Evolutionary conservation across 2,888 invertebrate genomes (phyloP), one percentile per base, ranked within the genome.

Genomic region (Caenorhabditis panamensis): DNA sequence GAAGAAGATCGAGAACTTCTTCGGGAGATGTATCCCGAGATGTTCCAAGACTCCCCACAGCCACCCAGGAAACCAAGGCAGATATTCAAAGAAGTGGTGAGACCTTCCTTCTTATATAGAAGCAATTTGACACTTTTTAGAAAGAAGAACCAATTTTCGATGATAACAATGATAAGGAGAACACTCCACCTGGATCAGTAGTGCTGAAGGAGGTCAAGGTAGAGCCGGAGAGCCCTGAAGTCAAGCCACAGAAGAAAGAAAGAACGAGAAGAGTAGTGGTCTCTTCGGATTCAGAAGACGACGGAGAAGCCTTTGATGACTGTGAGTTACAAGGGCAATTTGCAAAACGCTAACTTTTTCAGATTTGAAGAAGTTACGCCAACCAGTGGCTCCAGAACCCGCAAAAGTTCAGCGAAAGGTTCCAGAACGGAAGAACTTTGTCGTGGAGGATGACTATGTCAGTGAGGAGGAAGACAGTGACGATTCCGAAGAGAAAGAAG

Each of bases 11-110:
- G 49, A 24, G 13, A 9, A 37, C 58, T 81, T n/a, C 58, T 83
- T 2, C 41, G 59, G 31, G 18, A 78, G 11, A 31, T 78, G 9
- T 83, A 83, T 61, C 83, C 83, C 1, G 83, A 83, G 22, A 62
- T 83, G 47, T 80, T 75, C 24, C 31, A 64, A 18, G 64, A 59
- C 18, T 18, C 47, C 11, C 41, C 47, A 20, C 53, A 71, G 37
- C 28, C 67, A 20, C 76, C 67, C 16, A 20, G 31, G 16, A 61
- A 41, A 9, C 51, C 64, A 13, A 51, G 37, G 13, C 26, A 58
- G 18, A 31, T 49, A 5, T 22, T 51, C 13, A 71, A 54, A 44
- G 62, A 54, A 71, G 31, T 63, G 62, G 69, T 69, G 22, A 31
- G 51, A 18, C 2, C 2, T 9, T 13, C 28, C 6, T 36, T 18